Evolutionary conservation across 2,888 invertebrate species (phyloP).

Genomic region (Achlya flavicornis): DNA sequence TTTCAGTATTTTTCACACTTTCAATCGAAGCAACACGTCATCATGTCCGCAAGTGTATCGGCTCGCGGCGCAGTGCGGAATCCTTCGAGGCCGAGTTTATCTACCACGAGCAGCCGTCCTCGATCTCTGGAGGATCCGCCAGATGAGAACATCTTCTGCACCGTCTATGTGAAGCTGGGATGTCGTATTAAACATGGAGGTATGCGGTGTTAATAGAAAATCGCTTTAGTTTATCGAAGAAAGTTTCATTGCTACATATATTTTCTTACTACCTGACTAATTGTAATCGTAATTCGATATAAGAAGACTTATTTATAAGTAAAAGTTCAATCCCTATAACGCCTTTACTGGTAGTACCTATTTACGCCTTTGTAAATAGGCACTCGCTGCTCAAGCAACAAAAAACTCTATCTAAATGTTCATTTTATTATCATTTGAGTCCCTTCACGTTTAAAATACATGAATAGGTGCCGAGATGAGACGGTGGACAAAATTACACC

Average conservation of each 20-base stretch:
- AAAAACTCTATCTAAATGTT: constrained; percentile 18
- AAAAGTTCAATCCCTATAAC: too few relatives aligned
- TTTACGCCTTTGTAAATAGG: too few relatives aligned
- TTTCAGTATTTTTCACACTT: background rate
- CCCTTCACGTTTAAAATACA: constrained; percentile 26
- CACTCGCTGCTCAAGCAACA: background rate
- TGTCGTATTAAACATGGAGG: background rate
- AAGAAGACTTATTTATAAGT: too few relatives aligned
- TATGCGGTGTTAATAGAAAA: background rate
- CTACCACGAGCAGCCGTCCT: constrained; percentile 34
- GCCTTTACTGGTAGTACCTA: too few relatives aligned
- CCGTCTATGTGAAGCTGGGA: background rate
- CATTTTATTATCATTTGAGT: constrained; percentile 9
- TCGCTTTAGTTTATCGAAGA: background rate
- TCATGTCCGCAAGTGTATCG: constrained; percentile 31
- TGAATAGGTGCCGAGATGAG: constrained; percentile 23
- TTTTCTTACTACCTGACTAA: too few relatives aligned
- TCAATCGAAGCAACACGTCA: background rate
- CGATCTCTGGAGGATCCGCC: constrained; percentile 27
- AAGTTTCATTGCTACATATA: too few relatives aligned
- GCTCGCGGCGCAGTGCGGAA: background rate
- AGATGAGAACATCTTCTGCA: constrained; percentile 7
- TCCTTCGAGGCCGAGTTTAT: constrained; percentile 39
- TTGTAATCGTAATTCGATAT: too few relatives aligned
- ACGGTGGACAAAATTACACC: constrained; percentile 49